Evolutionary conservation across 2,797 vertebrate genomes (phyloP), one percentile per base, ranked within the genome.

Genomic region (Carapus acus): DNA sequence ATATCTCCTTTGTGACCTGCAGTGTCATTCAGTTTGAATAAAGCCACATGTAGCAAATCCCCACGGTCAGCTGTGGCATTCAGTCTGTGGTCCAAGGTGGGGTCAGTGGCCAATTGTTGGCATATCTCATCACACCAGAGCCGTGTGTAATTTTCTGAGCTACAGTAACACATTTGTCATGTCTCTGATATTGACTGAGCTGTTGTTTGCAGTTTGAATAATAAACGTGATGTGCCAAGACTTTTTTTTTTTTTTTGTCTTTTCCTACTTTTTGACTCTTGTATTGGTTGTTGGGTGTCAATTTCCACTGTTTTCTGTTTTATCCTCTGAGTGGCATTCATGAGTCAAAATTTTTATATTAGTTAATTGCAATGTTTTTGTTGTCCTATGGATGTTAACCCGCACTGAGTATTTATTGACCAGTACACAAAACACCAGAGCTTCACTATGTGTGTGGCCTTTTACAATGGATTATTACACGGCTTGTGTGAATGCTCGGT

Each of bases 11-110:
- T 24, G 43, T 34, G 36, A 22, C 34, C 45, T 24, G 49, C 49
- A 31, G 54, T 27, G 54, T 74, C 73, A 67, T 50, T 74, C 52
- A 49, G 40, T 33, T 34, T 46, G 15, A 75, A 41, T 39, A 49
- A 54, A 39, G 43, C 56, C 45, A 23, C 51, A 24, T 15, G 6
- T 16, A 36, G 41, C 23, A 57, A 33, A 34, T 58, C 40, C 40
- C 50, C 4, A 15, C 36, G 27, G 64, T 73, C 57, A 67, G 47
- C 47, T 39, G 12, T 68, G 58, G 50, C 40, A 41, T 34, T 55
- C 40, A n/a, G 15, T 13, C 9, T 65, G 54, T 19, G 42, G 53
- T 68, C 61, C 64, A 66, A 69, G 57, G 54, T 62, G 47, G 58
- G 19, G 39, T 27, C 13, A 43, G 40, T 18, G 37, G 12, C 50